Evolutionary conservation across 2,113 vertebrate species (phyloP).

Genomic region (Stigmatopora nigra): DNA sequence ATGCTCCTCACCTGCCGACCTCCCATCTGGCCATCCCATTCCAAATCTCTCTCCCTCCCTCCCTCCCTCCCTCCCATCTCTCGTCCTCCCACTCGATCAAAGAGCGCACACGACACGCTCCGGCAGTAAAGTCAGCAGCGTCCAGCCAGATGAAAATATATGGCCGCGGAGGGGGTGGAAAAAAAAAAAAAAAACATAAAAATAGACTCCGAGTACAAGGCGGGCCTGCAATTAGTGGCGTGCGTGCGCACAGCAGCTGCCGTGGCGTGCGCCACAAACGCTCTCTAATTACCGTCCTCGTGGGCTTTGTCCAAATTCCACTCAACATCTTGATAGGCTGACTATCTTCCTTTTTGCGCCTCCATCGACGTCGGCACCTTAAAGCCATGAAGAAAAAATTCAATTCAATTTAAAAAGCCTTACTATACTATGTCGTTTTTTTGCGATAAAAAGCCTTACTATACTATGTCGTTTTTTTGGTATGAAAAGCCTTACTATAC

Average conservation of each 20-base stretch:
- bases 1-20: conserved; percentile 1
- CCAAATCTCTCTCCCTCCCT: too few species aligned
- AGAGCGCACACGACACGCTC: conserved; percentile 55
- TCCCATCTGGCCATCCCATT: neutral
- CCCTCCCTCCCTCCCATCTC: neutral
- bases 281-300: conserved; percentile 68
- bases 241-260: conserved; percentile 67
- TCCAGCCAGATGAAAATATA: conserved; percentile 69
- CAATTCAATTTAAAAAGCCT: too few species aligned
- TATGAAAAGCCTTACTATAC: too few species aligned
- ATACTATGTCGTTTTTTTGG: too few species aligned
- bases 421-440: too few species aligned
- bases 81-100: conserved; percentile 69
- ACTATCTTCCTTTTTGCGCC: too few species aligned
- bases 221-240: conserved; percentile 72
- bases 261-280: conserved; percentile 56
- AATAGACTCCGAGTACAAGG: conserved; percentile 49
- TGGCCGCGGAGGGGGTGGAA: conserved; percentile 42
- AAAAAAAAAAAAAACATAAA: conserved; percentile 60
- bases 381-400: too few species aligned
- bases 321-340: too few species aligned
- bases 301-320: conserved; percentile 10
- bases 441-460: too few species aligned
- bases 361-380: too few species aligned
- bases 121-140: conserved; percentile 26